Evolutionary conservation across 2,888 invertebrate species (phyloP).

Genomic region (Acronicta alni): DNA sequence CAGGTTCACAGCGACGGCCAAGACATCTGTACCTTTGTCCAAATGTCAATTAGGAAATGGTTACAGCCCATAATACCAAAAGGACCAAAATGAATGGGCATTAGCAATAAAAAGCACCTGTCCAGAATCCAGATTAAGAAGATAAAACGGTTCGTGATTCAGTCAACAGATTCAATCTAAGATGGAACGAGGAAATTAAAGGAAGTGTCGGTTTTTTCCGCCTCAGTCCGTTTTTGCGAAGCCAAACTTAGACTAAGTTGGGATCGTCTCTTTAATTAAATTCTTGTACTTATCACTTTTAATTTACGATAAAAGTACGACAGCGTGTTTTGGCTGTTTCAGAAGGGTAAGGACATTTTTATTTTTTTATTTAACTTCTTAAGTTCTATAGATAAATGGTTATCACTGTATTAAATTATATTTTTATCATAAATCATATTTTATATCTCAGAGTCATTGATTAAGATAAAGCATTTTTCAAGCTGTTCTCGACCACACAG

Average conservation of each 20-base stretch:
- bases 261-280: conserved; percentile 41
- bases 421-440: too few species aligned
- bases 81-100: conserved; percentile 38
- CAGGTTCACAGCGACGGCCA: conserved; percentile 53
- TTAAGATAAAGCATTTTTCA: too few species aligned
- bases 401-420: too few species aligned
- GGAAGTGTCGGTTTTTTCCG: conserved; percentile 16
- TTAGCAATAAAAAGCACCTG: conserved; percentile 27
- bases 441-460: too few species aligned
- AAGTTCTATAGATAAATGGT: too few species aligned
- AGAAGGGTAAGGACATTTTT: neutral
- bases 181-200: conserved; percentile 24
- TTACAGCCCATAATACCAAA: conserved; percentile 34
- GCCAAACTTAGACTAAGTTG: conserved; percentile 33
- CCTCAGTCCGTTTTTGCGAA: conserved; percentile 7
- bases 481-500: too few species aligned
- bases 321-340: conserved; percentile 3
- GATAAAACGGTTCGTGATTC: conserved; percentile 12
- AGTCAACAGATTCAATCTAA: conserved; percentile 20
- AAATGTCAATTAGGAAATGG: conserved; percentile 61
- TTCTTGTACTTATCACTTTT: conserved; percentile 28
- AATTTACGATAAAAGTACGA: conserved; percentile 27
- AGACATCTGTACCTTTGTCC: conserved; percentile 61
- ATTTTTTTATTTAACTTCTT: neutral
- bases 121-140: conserved; percentile 9